Base-by-base conservation (phyloP, 2,113 vertebrate genomes). In the Ictidomys tridecemlineatus region DNA sequence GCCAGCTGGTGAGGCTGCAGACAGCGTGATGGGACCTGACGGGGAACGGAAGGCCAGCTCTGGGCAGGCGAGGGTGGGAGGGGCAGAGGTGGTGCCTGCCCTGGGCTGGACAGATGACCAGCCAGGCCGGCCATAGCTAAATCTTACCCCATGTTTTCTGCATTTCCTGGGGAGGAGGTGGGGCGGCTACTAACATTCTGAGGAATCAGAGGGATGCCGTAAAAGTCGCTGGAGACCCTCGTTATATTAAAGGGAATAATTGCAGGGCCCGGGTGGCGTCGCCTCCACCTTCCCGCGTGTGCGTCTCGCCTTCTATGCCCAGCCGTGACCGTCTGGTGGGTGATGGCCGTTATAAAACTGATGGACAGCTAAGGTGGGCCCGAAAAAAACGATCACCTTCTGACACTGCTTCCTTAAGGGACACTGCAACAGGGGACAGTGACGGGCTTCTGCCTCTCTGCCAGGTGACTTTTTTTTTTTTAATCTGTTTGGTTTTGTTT, bases 301-400 rank as follows among this genome's bases (percentile, higher is more conserved):
- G 3, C 6, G 1, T 7, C 91, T 67, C 3, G n/a, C 82, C 89
- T 93, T 65, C 79, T 34, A 32, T 86, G 20, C 4, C 51, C 69
- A 22, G 18, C 58, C 72, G 11, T 26, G 87, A 85, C 56, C 9
- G 76, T 92, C 96, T 97, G 28, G n/a, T 79, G 93, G 95, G 51
- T 87, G 92, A 92, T 42, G 92, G 69, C 65, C 37, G 70, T 72
- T 48, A 42, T 92, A 97, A 94, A 96, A 87, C 85, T 91, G 94
- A 97, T n/a, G 85, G 73, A 91, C 91, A 12, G 85, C 93, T 53
- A 20, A 89, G 85, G 93, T 86, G 74, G 37, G 8, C 72, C 37
- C 12, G 30, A n/a, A 74, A 74, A 73, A 74, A 85, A 79, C 4
- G 73, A 80, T 82, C 48, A 1, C 91, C 79, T 48, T 53, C 32